These are phyloP conservation scores for Falco cherrug DNA, from an alignment of 2,797 vertebrate genomes.

Conservation along the genomic window DNA sequence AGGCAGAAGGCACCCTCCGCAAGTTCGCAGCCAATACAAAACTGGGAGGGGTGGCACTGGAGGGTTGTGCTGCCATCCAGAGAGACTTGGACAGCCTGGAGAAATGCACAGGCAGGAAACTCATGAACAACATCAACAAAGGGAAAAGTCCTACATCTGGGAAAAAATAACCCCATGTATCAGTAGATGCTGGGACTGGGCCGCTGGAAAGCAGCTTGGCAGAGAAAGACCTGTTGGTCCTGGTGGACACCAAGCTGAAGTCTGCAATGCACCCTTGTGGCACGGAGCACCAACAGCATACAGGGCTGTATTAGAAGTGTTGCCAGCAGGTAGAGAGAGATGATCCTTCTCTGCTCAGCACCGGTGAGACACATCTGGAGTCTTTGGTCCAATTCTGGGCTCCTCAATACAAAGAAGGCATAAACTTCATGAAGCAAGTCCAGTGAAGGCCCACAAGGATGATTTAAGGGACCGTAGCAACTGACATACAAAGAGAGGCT, in stretches of 20 bases:
- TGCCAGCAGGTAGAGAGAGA: not conserved
- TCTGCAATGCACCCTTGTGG: not conserved
- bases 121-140: not conserved
- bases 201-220: not conserved
- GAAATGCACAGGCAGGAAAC: not conserved
- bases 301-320: not conserved
- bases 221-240: not conserved
- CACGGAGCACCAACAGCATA: not conserved
- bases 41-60: not conserved
- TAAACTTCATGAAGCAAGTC: not conserved
- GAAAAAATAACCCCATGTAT: not conserved
- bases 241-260: not conserved
- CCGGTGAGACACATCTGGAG: not conserved
- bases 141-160: not conserved
- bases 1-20: not conserved
- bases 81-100: not conserved
- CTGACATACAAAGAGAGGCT: not conserved
- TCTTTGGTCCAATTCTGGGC: not conserved
- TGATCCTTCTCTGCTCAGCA: not conserved
- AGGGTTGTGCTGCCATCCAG: too few relatives aligned
- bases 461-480: not conserved
- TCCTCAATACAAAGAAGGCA: not conserved
- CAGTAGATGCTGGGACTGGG: not conserved
- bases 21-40: not conserved
- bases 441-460: not conserved